Percentiles rank a stretch among this genome's conserved stretches.
These are phyloP conservation scores for Polydrusus tereticollis DNA, from an alignment of 2,888 invertebrate species.

Conservation along the genomic window DNA sequence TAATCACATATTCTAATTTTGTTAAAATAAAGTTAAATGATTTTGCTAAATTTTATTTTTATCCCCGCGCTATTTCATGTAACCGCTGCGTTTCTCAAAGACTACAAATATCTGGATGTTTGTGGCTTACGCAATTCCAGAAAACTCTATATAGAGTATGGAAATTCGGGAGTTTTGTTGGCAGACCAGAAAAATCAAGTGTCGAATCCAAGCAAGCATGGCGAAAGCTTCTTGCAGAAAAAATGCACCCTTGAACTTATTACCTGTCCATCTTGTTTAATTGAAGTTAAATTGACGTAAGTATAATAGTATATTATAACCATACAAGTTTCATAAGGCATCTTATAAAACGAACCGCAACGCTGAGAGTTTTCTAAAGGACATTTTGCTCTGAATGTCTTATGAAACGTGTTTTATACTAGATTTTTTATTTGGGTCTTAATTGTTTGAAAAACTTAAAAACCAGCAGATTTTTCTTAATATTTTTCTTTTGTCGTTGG, in stretches of 20 bases:
- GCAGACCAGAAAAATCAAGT: slow-evolving; percentile 60
- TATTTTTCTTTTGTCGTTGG: too few relatives aligned
- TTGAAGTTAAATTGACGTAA: slow-evolving; percentile 69
- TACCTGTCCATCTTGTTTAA: slow-evolving; percentile 79
- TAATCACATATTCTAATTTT: not conserved
- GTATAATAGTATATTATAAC: slow-evolving; percentile 19
- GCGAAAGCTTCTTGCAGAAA: slow-evolving; percentile 62
- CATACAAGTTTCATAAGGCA: too few relatives aligned
- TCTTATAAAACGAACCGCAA: too few relatives aligned
- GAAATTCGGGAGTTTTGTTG: slow-evolving; percentile 62
- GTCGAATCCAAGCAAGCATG: slow-evolving; percentile 10
- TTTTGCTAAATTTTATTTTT: not conserved
- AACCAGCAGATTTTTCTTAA: too few relatives aligned
- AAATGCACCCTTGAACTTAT: slow-evolving; percentile 75
- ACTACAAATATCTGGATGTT: slow-evolving; percentile 50
- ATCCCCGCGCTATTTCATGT: not conserved
- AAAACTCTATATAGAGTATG: slow-evolving; percentile 64
- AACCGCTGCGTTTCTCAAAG: slow-evolving; percentile 24
- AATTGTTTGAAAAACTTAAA: too few relatives aligned
- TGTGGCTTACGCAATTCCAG: slow-evolving; percentile 51
- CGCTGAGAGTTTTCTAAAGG: too few relatives aligned
- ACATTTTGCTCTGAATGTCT: too few relatives aligned
- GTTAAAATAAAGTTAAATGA: not conserved
- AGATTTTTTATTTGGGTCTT: too few relatives aligned
- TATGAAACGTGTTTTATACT: too few relatives aligned